phyloP scores from a whole-genome alignment of 2,113 vertebrate genomes.

The Heteronetta atricapilla region DNA sequence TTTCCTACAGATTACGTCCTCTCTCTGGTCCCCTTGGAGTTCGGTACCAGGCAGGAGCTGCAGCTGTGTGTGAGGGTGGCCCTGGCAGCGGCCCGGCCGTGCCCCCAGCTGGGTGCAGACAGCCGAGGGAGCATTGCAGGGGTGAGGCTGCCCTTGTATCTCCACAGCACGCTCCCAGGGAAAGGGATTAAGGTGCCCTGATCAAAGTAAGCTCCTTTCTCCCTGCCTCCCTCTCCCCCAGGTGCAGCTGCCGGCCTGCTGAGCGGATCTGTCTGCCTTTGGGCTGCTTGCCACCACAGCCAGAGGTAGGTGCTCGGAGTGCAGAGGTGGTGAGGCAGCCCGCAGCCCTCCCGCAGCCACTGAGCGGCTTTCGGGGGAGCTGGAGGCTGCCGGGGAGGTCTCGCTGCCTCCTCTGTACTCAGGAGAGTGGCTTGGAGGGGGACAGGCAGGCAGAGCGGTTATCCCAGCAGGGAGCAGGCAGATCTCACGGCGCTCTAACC shows the following conservation, averaged over 20 bases:
- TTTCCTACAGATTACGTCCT: neutral
- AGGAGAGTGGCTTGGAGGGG: neutral
- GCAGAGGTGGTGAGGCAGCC: accelerated
- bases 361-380: neutral
- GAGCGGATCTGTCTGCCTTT: neutral
- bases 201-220: neutral
- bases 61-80: neutral
- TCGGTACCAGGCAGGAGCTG: neutral
- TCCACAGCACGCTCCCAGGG: neutral
- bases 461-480: neutral
- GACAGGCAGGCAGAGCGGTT: accelerated
- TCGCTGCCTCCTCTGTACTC: neutral
- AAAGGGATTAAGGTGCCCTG: neutral
- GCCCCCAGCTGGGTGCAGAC: neutral
- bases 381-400: neutral
- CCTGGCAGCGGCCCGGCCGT: neutral
- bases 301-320: neutral
- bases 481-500: neutral
- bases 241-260: neutral
- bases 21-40: neutral
- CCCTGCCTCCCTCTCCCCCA: neutral
- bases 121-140: neutral
- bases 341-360: neutral
- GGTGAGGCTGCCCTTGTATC: neutral
- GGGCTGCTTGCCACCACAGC: neutral